Percentiles rank a stretch among this genome's conserved stretches.
Conservation (phyloP, 1,140 invertebrate species). For the Heliconius hewitsoni region DNA sequence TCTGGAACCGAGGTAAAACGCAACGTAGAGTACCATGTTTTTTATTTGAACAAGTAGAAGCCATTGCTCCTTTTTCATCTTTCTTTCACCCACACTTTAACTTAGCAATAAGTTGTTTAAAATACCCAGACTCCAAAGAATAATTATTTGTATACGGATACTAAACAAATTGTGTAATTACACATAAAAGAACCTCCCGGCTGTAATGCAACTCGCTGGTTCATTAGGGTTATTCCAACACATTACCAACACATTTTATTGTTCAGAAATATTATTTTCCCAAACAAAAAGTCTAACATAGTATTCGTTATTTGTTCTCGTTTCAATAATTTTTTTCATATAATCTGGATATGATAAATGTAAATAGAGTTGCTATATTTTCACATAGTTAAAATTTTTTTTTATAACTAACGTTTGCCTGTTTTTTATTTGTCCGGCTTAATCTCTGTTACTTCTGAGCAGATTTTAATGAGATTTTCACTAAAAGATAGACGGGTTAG, state of each 20-base stretch:
- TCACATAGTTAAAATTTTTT: background rate
- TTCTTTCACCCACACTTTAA: background rate
- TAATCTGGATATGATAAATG: no score
- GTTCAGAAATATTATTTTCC: slow-evolving; percentile 15
- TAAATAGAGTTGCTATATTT: background rate
- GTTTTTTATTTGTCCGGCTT: no score
- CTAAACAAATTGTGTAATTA: background rate
- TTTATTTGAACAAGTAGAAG: no score
- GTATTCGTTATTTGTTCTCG: slow-evolving; percentile 18
- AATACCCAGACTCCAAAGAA: background rate
- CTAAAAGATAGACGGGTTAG: no score
- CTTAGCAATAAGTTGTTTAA: background rate
- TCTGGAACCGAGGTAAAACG: no score
- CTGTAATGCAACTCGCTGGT: slow-evolving; percentile 12
- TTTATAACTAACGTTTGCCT: no score
- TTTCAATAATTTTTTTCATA: background rate
- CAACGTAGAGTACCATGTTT: no score
- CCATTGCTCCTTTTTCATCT: no score
- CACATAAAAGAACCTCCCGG: slow-evolving; percentile 5
- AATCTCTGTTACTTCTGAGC: no score
- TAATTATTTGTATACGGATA: background rate
- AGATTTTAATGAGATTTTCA: no score
- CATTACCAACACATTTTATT: background rate
- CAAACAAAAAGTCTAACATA: slow-evolving; percentile 18
- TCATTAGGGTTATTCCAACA: slow-evolving; percentile 15